A percentile compares a stretch with the other conserved stretches of the same genome.
Conservation (phyloP, 2,113 vertebrate species). For the Pterophyllum scalare region DNA sequence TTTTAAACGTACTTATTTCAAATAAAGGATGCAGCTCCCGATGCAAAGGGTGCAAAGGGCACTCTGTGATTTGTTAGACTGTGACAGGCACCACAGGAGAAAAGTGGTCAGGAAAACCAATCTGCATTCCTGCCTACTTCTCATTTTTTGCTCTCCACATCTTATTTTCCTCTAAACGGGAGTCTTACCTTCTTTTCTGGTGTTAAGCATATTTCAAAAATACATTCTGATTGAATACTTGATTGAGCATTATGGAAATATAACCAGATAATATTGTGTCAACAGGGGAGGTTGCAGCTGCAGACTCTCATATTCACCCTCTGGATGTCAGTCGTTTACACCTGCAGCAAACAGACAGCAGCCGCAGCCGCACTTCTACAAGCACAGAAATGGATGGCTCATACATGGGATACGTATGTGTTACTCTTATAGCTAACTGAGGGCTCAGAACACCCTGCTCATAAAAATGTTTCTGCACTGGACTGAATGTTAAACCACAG, state of each 20-base stretch:
- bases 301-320: slow-evolving; percentile 87
- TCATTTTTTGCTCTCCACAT: slow-evolving; percentile 1
- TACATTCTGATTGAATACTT: not conserved
- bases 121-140: slow-evolving; percentile 22
- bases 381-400: slow-evolving; percentile 89
- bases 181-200: not conserved
- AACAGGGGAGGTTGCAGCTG: slow-evolving; percentile 83
- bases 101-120: not conserved
- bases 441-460: rapidly evolving
- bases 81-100: not conserved
- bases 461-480: not conserved
- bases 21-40: not conserved
- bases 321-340: slow-evolving; percentile 88
- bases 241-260: not conserved
- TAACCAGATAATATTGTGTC: slow-evolving; percentile 26
- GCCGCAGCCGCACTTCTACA: slow-evolving; percentile 90
- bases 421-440: not conserved
- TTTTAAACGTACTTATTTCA: not conserved
- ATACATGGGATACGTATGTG: slow-evolving; percentile 97
- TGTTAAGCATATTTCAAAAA: not conserved
- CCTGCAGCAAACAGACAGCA: slow-evolving; percentile 88
- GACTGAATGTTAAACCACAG: rapidly evolving
- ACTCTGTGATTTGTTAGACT: not conserved
- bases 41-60: not conserved
- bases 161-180: slow-evolving; percentile 42